Evolutionary conservation across 2,797 vertebrate species (phyloP).

Genomic region (Trichosurus vulpecula): DNA sequence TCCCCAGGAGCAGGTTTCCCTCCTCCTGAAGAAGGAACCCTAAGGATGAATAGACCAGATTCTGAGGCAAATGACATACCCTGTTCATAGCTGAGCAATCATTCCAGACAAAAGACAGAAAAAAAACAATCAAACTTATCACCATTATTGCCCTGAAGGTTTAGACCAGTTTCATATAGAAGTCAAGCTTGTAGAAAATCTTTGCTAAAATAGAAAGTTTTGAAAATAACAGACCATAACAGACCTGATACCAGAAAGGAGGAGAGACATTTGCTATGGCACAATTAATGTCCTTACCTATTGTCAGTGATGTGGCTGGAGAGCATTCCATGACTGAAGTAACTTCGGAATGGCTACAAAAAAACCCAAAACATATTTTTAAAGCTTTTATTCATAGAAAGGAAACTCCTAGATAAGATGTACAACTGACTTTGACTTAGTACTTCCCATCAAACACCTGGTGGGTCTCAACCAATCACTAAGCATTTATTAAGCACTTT

Average conservation of each 20-base stretch:
- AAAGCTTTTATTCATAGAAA: neutral
- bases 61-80: neutral
- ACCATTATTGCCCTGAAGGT: neutral
- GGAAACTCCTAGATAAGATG: neutral
- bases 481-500: neutral
- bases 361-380: neutral
- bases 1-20: neutral
- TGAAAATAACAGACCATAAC: neutral
- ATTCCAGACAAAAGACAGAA: neutral
- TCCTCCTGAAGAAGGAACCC: neutral
- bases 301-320: conserved; percentile 96
- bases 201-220: neutral
- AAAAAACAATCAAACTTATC: neutral
- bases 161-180: neutral
- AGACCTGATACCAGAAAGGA: neutral
- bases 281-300: conserved; percentile 85
- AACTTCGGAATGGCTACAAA: conserved; percentile 93
- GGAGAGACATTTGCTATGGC: neutral
- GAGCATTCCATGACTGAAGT: conserved; percentile 96
- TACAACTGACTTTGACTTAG: conserved; percentile 27
- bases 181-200: neutral
- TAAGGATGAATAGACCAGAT: neutral
- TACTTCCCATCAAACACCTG: neutral
- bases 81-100: neutral
- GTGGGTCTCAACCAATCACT: neutral